Evolutionary conservation across 2,113 vertebrate genomes (phyloP), one percentile per base, ranked within the genome.

Genomic region (Cryptoleucopteryx plumbea): DNA sequence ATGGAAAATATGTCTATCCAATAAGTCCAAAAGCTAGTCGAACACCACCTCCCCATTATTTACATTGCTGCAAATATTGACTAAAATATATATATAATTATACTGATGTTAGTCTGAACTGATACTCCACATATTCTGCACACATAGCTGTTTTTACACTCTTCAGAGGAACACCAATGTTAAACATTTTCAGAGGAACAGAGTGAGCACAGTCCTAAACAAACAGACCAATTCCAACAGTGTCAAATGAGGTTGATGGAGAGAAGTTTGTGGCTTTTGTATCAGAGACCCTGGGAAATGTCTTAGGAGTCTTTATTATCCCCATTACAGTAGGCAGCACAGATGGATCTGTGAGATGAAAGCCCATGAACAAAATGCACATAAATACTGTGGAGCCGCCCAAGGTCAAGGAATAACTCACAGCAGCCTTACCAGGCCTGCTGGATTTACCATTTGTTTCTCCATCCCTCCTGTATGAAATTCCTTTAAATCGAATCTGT

Each of bases 401-500:
- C 63, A 63, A 93, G 81, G 78, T 79, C 67, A 90, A 82, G 55
- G 29, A 86, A 83, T 90, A 93, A 83, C 59, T 94, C 92, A 77
- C 36, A 48, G 71, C 48, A 93, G 42, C 45, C 50, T 70, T 78
- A 36, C 50, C 31, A 71, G n/a, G 10, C 31, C 53, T 62, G 73
- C 42, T 45, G n/a, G 38, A 48, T 78, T 82, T 87, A 48, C 59
- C 5, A 2, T 32, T 43, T 62, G 15, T 22, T 80, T 75, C 48
- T 68, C 84, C 50, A 83, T 55, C 67, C 17, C 25, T 89, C n/a
- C 82, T 82, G 5, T 14, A 74, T 26, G 58, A 87, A 90, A 73
- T 42, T 58, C 42, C 84, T 70, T 74, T 91, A 65, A 89, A 53
- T 74, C 22, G 3, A 78, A 53, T 78, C 50, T 42, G 13, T 15